A percentile compares a stretch with the other conserved stretches of the same genome.
Evolutionary conservation across 2,888 invertebrate genomes (phyloP).

Genomic region (Diogma glabrata): DNA sequence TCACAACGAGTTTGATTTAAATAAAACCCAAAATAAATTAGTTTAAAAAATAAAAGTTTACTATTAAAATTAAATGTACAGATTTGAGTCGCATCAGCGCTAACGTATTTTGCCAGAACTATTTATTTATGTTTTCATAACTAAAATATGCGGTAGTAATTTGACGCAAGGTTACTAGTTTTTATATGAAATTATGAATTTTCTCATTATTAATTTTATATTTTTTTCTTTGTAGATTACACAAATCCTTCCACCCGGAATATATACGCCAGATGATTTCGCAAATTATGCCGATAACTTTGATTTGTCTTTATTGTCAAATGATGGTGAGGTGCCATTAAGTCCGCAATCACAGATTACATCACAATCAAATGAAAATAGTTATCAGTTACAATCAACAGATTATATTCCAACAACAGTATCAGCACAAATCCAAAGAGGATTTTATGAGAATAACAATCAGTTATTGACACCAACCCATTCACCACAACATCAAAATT

Average conservation of each 20-base stretch:
- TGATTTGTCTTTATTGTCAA: conserved; percentile 58
- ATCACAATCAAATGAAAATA: conserved; percentile 14
- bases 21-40: too few species aligned
- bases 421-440: neutral
- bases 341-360: conserved; percentile 39
- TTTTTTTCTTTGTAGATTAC: conserved; percentile 1
- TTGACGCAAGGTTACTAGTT: conserved; percentile 4
- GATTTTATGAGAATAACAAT: neutral
- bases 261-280: conserved; percentile 27
- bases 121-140: neutral
- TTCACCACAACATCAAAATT: conserved; percentile 6
- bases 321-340: conserved; percentile 38
- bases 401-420: conserved; percentile 27
- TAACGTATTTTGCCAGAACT: too few species aligned
- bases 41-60: too few species aligned
- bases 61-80: too few species aligned
- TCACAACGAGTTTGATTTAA: too few species aligned
- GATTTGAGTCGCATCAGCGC: too few species aligned
- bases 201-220: neutral
- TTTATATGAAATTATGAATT: neutral
- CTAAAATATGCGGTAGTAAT: conserved; percentile 3
- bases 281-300: conserved; percentile 47
- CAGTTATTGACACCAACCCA: conserved; percentile 3
- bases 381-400: conserved; percentile 13
- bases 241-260: conserved; percentile 13